Conservation (phyloP, 2,113 vertebrate genomes). For the Megaceryle torquata region DNA sequence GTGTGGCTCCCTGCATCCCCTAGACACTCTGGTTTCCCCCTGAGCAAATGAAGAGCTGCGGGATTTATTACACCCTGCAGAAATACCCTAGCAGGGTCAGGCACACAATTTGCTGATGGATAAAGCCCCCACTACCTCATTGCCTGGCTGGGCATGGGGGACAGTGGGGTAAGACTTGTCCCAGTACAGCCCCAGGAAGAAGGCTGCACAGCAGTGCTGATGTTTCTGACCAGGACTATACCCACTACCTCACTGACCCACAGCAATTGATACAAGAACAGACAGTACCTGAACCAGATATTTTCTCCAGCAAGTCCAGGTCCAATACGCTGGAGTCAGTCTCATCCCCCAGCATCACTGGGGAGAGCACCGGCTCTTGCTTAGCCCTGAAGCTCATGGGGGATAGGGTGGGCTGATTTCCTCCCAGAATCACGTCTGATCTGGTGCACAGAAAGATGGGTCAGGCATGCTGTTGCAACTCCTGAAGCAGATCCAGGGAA, state of each 20-base stretch:
- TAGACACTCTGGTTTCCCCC: neutral
- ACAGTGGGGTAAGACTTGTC: accelerated
- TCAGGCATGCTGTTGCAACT: neutral
- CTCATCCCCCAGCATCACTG: neutral
- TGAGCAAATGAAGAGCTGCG: accelerated
- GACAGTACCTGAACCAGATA: neutral
- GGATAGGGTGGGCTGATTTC: neutral
- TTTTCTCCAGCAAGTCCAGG: conserved; percentile 44
- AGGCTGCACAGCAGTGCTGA: neutral
- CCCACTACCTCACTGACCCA: neutral
- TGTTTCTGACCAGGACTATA: too few relatives aligned
- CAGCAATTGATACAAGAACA: neutral
- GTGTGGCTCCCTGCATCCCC: neutral
- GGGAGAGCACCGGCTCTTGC: neutral
- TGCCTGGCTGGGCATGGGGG: neutral
- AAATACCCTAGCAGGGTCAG: too few relatives aligned
- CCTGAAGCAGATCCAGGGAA: too few relatives aligned
- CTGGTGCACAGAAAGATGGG: neutral
- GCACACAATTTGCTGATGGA: neutral
- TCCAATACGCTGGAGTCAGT: conserved; percentile 51
- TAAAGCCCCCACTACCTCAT: neutral
- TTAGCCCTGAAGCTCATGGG: neutral
- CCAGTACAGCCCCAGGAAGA: neutral
- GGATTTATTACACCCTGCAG: neutral
- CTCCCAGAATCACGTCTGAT: conserved; percentile 49